Evolutionary conservation across 2,888 invertebrate species (phyloP).

Genomic region (Zaprionus obscuricornis): DNA sequence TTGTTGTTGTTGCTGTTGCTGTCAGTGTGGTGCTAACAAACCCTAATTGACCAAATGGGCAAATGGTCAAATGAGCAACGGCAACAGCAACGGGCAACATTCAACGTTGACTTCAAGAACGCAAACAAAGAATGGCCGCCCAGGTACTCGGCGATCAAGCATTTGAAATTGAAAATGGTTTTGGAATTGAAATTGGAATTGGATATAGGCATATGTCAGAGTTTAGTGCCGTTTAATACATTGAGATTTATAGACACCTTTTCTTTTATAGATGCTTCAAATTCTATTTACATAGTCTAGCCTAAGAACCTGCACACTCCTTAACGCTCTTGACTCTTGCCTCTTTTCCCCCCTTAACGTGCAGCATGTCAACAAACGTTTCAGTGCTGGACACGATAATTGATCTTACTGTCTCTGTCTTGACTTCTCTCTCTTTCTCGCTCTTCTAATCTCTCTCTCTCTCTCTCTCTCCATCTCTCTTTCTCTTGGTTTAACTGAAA

Average conservation of each 20-base stretch:
- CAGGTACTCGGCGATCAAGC: constrained; percentile 39
- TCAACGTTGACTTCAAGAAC: constrained; percentile 8
- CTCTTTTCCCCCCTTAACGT: constrained; percentile 35
- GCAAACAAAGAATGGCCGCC: constrained; percentile 52
- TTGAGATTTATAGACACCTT: constrained; percentile 63
- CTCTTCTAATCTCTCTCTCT: no score
- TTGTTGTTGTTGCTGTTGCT: no score
- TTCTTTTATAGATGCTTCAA: constrained; percentile 45
- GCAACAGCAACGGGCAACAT: no score
- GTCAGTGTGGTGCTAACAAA: constrained; percentile 52
- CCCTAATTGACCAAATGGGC: constrained; percentile 64
- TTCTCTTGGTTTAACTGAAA: constrained; percentile 79
- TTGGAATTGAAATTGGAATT: constrained; percentile 9
- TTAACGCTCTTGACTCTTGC: not conserved
- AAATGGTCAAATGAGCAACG: no score
- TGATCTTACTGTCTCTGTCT: no score
- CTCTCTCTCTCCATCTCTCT: no score
- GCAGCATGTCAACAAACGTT: constrained; percentile 68
- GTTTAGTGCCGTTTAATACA: constrained; percentile 52
- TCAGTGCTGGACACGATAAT: constrained; percentile 76
- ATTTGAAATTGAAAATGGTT: constrained; percentile 11
- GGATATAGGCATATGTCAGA: constrained; percentile 28
- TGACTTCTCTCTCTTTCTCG: no score
- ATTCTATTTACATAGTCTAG: constrained; percentile 64
- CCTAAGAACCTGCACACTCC: constrained; percentile 35